phyloP scores from a whole-genome alignment of 2,113 vertebrate species.

The Hydrolagus affinis region DNA sequence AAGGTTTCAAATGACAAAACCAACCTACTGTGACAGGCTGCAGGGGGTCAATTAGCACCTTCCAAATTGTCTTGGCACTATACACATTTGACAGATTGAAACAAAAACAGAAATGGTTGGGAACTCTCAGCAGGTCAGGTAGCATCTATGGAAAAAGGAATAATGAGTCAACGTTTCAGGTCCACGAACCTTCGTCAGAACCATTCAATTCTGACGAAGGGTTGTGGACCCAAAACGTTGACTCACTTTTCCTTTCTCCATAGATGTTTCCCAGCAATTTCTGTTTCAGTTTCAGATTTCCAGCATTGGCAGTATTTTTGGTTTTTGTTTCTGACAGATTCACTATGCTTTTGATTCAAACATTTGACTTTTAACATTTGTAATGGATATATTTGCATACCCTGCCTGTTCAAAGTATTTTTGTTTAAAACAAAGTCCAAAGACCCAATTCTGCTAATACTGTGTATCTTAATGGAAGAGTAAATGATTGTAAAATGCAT shows the following conservation, averaged over 20 bases:
- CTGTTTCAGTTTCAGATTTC: too few relatives aligned
- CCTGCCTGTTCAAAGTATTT: background rate
- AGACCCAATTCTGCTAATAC: slow-evolving; percentile 8
- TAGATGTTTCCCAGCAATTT: too few relatives aligned
- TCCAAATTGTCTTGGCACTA: slow-evolving; percentile 40
- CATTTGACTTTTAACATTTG: background rate
- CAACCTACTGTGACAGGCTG: slow-evolving; percentile 56
- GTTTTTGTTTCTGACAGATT: too few relatives aligned
- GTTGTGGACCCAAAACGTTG: too few relatives aligned
- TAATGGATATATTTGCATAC: background rate
- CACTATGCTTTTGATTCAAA: slow-evolving; percentile 2
- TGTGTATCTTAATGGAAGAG: background rate
- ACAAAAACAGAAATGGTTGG: too few relatives aligned
- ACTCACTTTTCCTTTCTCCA: too few relatives aligned
- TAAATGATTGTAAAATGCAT: background rate
- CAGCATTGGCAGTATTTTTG: too few relatives aligned
- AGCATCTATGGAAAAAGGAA: too few relatives aligned
- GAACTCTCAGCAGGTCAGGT: too few relatives aligned
- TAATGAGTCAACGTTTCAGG: too few relatives aligned
- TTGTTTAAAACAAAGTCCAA: background rate
- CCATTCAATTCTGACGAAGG: too few relatives aligned
- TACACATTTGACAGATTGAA: background rate
- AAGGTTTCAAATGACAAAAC: slow-evolving; percentile 64
- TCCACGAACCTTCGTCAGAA: too few relatives aligned
- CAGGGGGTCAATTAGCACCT: slow-evolving; percentile 63